Conservation (phyloP, 35 echinoderm and acorn worm species). For the Heliocidaris erythrogramma region DNA sequence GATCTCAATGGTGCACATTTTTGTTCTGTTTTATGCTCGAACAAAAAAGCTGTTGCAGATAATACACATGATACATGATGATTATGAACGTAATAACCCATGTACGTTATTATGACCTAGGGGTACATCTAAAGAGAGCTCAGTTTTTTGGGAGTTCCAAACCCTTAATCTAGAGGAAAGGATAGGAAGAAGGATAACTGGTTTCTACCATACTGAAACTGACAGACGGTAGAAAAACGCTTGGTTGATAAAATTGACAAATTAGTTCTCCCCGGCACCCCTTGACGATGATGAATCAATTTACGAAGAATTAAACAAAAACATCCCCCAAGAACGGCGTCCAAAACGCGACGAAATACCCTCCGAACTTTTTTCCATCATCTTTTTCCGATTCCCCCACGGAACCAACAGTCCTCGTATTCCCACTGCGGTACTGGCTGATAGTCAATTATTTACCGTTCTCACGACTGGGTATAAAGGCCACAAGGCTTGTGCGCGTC, state of each 20-base stretch:
- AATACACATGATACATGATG: not conserved
- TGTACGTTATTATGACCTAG: not conserved
- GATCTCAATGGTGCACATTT: not conserved
- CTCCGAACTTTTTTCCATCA: constrained; percentile 8
- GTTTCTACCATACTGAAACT: not conserved
- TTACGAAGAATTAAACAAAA: constrained; percentile 52
- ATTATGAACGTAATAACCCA: constrained; percentile 10
- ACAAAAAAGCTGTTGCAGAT: not conserved
- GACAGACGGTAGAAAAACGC: constrained; percentile 38
- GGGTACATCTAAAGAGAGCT: not conserved
- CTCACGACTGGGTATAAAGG: constrained; percentile 40
- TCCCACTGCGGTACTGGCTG: not conserved
- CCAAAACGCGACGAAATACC: constrained; percentile 46
- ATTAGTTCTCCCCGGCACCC: not conserved
- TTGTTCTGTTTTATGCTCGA: not conserved
- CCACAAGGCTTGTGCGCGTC: constrained; percentile 29
- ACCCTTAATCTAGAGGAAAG: not conserved
- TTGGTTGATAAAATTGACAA: constrained; percentile 42
- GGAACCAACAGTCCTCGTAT: not conserved
- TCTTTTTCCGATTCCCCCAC: constrained; percentile 7
- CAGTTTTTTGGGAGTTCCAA: not conserved
- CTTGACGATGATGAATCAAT: constrained; percentile 45
- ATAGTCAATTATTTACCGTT: constrained; percentile 33
- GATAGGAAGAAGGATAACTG: not conserved
- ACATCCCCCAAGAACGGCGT: constrained; percentile 45